Evolutionary conservation across 1,140 invertebrate species (phyloP), one percentile per base, ranked within the genome.

Genomic region (Drosophila sechellia): DNA sequence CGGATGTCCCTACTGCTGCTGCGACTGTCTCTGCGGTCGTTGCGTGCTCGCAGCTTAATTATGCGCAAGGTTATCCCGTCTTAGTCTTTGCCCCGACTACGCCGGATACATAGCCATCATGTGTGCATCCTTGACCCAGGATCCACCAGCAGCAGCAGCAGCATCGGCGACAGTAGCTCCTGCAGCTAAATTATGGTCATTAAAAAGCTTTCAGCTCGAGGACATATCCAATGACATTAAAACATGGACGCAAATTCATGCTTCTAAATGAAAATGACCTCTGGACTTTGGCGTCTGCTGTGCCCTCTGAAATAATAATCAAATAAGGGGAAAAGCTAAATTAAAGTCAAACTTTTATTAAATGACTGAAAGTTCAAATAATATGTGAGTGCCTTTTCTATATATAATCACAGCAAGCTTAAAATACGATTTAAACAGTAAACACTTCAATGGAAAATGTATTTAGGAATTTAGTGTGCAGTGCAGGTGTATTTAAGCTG

Each of bases 121-220:
- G 22, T 74, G 42, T 43, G 56, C 49, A 86, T 85, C 83, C 83
- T 86, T 86, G 84, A 89, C 83, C 79, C 73, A 77, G 63, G 63
- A 49, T 53, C 15, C 49, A 43, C 39, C 39, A 20, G 63, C 49
- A 25, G 48, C 34, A 17, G 60, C 66, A 8, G 31, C 31, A 31
- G 31, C 31, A 31, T 31, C 31, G 8, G 8, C 31, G 31, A 22
- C 49, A 43, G 49, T 46, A 25, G 66, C 49, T 34, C 31, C 34
- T 27, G 60, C 31, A 37, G 42, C 68, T 49, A 57, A 77, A 75
- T 75, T 65, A 75, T 75, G 61, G 69, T 81, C 81, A 86, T 79
- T 78, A 70, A 64, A 89, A 86, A 63, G 83, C 83, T 86, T 83
- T 86, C 66, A 86, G 60, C 79, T 55, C 58, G 73, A 42, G 53